Percentiles rank a stretch among this genome's conserved stretches.
These are phyloP conservation scores for Ophioninae sp. DNA, from an alignment of 2,888 invertebrate species.

Conservation along the genomic window DNA sequence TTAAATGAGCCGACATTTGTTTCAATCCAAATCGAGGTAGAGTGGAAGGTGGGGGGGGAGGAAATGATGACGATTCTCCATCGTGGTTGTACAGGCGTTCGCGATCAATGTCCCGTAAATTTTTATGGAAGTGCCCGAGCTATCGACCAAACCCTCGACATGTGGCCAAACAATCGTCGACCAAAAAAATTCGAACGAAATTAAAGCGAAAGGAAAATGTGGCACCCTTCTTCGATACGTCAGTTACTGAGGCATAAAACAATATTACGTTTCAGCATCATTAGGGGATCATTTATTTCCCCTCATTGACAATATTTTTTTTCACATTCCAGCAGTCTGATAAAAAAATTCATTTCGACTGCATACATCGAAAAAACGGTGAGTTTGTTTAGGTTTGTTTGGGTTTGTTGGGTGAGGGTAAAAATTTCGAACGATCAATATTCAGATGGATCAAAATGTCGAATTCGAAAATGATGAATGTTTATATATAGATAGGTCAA, in stretches of 20 bases:
- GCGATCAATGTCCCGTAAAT: slow-evolving; percentile 47
- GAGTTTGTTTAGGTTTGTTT: too few species aligned
- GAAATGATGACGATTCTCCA: slow-evolving; percentile 12
- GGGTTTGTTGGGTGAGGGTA: too few species aligned
- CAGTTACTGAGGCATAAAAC: background rate
- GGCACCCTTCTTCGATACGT: background rate
- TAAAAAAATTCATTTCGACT: too few species aligned
- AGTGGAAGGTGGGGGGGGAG: background rate
- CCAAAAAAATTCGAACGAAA: slow-evolving; percentile 1
- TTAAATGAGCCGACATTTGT: slow-evolving; percentile 45
- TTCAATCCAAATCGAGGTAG: slow-evolving; percentile 39
- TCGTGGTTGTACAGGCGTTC: slow-evolving; percentile 9
- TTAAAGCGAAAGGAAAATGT: background rate
- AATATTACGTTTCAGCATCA: too few species aligned
- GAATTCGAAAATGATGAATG: too few species aligned
- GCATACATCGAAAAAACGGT: too few species aligned
- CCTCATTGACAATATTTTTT: too few species aligned
- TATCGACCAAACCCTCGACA: background rate
- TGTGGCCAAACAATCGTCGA: background rate
- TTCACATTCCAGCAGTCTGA: too few species aligned
- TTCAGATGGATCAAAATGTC: too few species aligned
- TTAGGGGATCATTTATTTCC: too few species aligned
- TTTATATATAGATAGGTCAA: too few species aligned
- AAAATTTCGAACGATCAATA: too few species aligned
- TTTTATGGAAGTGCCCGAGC: slow-evolving; percentile 5